Conservation (phyloP, 2,888 invertebrate genomes). For the Drosophila nr. fundita region DNA sequence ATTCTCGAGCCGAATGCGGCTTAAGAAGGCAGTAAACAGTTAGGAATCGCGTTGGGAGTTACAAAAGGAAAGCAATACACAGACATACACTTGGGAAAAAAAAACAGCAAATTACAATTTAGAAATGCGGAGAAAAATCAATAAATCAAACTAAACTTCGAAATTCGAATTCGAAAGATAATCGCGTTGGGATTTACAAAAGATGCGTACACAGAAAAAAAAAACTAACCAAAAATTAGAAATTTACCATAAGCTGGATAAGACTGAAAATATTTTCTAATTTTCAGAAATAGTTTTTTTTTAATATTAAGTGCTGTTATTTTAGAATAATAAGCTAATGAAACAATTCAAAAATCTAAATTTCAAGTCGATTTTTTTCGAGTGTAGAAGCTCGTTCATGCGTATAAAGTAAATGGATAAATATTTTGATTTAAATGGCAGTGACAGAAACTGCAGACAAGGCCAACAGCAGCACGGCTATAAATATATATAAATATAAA, state of each 20-base stretch:
- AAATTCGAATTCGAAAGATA: too few species aligned
- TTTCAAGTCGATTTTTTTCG: background rate
- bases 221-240: too few species aligned
- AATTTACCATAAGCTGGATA: too few species aligned
- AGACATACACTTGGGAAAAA: background rate
- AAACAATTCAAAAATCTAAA: too few species aligned
- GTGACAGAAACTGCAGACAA: slow-evolving; percentile 64
- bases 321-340: too few species aligned
- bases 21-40: slow-evolving; percentile 53
- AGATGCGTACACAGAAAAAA: too few species aligned
- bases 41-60: slow-evolving; percentile 39
- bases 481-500: slow-evolving; percentile 38
- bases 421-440: slow-evolving; percentile 69
- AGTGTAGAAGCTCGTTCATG: background rate
- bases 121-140: background rate
- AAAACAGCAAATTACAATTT: background rate
- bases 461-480: slow-evolving; percentile 48
- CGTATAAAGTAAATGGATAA: slow-evolving; percentile 34
- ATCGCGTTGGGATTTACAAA: too few species aligned
- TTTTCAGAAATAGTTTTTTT: too few species aligned
- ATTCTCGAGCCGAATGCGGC: slow-evolving; percentile 43
- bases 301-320: too few species aligned
- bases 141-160: too few species aligned
- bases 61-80: slow-evolving; percentile 41
- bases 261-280: too few species aligned